Conservation (phyloP, 2,113 vertebrate species). For the Prunella fulvescens region DNA sequence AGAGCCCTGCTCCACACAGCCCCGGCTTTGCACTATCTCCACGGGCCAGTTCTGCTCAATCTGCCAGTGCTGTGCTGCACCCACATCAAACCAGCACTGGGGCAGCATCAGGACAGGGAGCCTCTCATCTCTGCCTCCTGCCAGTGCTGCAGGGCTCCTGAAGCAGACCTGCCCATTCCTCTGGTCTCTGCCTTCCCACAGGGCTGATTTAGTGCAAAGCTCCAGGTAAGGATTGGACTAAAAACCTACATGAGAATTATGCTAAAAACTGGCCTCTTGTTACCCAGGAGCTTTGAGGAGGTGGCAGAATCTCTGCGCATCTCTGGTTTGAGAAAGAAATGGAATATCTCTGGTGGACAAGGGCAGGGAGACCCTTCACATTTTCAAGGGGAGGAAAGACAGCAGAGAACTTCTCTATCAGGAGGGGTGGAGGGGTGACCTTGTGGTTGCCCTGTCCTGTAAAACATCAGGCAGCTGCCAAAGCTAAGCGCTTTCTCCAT, state of each 20-base stretch:
- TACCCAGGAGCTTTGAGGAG: background rate
- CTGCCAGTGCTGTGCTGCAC: fast-evolving
- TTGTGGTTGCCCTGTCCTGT: background rate
- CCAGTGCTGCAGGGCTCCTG: background rate
- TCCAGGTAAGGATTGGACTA: background rate
- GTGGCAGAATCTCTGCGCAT: background rate
- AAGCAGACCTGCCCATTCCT: fast-evolving
- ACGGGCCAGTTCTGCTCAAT: background rate
- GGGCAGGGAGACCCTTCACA: background rate
- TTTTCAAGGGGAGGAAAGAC: background rate
- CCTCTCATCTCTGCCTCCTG: background rate
- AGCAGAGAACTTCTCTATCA: background rate
- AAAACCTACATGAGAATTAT: background rate
- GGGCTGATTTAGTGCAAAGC: background rate
- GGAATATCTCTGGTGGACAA: background rate
- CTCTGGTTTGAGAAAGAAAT: background rate
- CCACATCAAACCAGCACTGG: background rate
- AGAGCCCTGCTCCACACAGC: background rate
- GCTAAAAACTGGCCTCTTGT: background rate
- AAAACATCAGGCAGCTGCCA: background rate
- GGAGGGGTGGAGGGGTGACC: background rate
- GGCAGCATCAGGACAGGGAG: background rate
- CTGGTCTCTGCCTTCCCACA: background rate
- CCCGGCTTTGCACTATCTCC: fast-evolving
- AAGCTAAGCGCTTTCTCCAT: background rate